Conservation (phyloP, 2,888 invertebrate genomes). For the Lomographa bimaculata region DNA sequence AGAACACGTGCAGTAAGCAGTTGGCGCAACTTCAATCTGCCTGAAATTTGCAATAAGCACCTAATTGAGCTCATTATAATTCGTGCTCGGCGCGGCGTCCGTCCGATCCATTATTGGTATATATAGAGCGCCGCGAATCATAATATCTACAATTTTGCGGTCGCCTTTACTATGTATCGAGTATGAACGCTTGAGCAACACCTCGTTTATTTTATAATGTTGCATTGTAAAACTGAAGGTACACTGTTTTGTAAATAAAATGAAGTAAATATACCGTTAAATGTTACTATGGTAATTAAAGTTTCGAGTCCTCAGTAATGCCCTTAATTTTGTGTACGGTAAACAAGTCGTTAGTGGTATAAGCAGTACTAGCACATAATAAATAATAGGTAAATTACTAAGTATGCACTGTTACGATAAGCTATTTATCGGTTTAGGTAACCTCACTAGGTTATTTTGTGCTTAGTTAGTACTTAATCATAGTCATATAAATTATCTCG, state of each 20-base stretch:
- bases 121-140: background rate
- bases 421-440: slow-evolving; percentile 43
- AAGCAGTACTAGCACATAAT: slow-evolving; percentile 23
- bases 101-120: background rate
- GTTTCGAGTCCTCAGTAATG: slow-evolving; percentile 36
- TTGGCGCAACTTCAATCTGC: no score
- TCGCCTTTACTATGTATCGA: background rate
- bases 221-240: slow-evolving; percentile 1
- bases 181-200: slow-evolving; percentile 3
- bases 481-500: no score
- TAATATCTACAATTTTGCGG: slow-evolving; percentile 2
- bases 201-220: background rate
- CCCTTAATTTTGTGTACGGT: slow-evolving; percentile 47
- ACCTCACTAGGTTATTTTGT: no score
- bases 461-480: no score
- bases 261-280: no score
- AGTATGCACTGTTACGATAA: slow-evolving; percentile 33
- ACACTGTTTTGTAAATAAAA: background rate
- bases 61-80: no score
- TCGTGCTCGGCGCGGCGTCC: no score
- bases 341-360: slow-evolving; percentile 65
- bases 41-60: no score
- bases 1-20: no score
- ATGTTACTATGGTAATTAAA: no score
- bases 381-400: slow-evolving; percentile 35